These are phyloP conservation scores for Propithecus perrieri DNA, from an alignment of 2,797 vertebrate species.

Conservation along the genomic window DNA sequence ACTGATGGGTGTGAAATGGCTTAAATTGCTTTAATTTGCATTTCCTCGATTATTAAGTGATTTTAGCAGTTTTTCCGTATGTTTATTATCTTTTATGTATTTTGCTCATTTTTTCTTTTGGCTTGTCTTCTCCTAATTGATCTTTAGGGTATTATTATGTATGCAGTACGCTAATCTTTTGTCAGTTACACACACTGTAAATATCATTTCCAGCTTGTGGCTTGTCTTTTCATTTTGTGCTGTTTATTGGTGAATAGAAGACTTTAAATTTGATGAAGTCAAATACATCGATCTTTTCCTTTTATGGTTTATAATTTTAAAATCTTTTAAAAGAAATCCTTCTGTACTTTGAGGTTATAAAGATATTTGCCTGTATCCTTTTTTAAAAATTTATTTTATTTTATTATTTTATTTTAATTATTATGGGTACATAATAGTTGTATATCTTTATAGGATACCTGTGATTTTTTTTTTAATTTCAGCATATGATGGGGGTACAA, in stretches of 20 bases:
- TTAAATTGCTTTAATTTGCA: neutral
- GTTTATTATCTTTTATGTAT: neutral
- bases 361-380: neutral
- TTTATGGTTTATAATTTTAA: neutral
- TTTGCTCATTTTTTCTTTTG: neutral
- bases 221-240: neutral
- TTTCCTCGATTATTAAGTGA: neutral
- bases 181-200: neutral
- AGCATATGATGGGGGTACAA: no score
- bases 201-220: neutral
- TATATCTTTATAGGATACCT: neutral
- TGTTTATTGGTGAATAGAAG: neutral
- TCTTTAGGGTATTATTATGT: neutral
- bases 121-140: neutral
- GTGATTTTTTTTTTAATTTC: no score
- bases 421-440: neutral
- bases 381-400: neutral
- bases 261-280: neutral
- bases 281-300: constrained; percentile 18
- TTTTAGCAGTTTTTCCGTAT: neutral
- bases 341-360: neutral
- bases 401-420: neutral
- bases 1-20: neutral
- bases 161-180: neutral
- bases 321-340: neutral